phyloP scores from a whole-genome alignment of 2,113 vertebrate genomes.

The human (Homo sapiens) region DNA sequence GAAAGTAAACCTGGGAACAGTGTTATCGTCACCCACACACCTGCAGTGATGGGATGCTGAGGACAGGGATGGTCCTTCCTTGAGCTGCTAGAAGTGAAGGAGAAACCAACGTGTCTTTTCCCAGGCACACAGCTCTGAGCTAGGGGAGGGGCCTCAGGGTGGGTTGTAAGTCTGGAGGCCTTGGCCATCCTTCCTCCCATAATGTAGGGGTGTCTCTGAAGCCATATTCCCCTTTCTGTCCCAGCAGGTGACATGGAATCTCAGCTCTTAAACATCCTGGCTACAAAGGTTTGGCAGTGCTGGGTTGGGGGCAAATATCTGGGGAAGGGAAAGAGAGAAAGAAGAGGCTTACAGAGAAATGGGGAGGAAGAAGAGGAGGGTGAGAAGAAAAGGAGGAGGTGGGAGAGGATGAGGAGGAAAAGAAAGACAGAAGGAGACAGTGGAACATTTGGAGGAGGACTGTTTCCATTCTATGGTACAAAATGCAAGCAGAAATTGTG shows the following conservation, averaged over 20 bases:
- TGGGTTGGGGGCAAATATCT: not conserved
- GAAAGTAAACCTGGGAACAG: too few species aligned
- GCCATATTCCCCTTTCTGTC: not conserved
- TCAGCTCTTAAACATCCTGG: not conserved
- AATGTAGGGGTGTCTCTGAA: not conserved
- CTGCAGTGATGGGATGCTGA: not conserved
- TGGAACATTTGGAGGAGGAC: not conserved
- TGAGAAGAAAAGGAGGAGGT: not conserved
- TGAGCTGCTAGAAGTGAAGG: not conserved
- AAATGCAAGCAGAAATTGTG: not conserved
- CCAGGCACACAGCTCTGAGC: not conserved
- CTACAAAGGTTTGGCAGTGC: not conserved
- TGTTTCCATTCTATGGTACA: not conserved
- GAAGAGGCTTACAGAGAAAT: not conserved
- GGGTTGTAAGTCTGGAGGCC: not conserved
- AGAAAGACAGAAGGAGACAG: not conserved
- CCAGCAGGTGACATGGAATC: not conserved
- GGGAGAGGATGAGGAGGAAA: not conserved
- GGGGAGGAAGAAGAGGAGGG: not conserved
- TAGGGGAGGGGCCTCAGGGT: not conserved
- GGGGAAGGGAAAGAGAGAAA: not conserved
- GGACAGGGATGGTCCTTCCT: accelerated
- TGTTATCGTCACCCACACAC: accelerated
- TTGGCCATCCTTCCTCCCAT: not conserved
- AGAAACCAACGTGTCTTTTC: not conserved